Evolutionary conservation across 2,888 invertebrate species (phyloP).

Genomic region (Thereva nobilitata): DNA sequence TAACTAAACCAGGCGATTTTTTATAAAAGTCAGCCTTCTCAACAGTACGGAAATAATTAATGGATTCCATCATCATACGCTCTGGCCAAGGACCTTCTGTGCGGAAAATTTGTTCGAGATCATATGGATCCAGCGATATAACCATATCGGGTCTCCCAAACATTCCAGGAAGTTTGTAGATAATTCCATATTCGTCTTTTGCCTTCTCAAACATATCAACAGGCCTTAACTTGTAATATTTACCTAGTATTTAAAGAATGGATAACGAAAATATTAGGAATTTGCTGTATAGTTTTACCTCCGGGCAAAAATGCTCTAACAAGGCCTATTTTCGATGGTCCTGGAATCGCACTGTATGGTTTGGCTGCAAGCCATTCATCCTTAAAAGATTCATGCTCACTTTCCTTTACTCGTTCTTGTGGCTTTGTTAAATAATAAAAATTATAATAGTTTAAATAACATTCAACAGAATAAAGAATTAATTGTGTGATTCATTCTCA

Average conservation of each 20-base stretch:
- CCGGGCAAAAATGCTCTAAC: conserved; percentile 49
- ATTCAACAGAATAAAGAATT: no score
- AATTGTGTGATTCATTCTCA: no score
- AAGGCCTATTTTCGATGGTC: conserved; percentile 48
- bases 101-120: conserved; percentile 58
- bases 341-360: conserved; percentile 46
- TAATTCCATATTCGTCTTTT: conserved; percentile 54
- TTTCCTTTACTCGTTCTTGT: no score
- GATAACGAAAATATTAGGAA: no score
- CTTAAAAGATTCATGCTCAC: no score
- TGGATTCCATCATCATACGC: conserved; percentile 53
- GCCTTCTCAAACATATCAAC: conserved; percentile 48
- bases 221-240: conserved; percentile 47
- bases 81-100: conserved; percentile 59
- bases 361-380: no score
- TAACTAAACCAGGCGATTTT: neutral
- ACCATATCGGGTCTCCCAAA: conserved; percentile 53
- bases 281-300: conserved; percentile 43
- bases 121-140: conserved; percentile 60
- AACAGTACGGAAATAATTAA: conserved; percentile 54
- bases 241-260: conserved; percentile 43
- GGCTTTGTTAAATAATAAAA: no score
- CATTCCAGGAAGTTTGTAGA: conserved; percentile 58
- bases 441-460: no score
- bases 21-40: neutral